Evolutionary conservation across 2,888 invertebrate species (phyloP).

Genomic region (Prosopocoilus inquinatus): DNA sequence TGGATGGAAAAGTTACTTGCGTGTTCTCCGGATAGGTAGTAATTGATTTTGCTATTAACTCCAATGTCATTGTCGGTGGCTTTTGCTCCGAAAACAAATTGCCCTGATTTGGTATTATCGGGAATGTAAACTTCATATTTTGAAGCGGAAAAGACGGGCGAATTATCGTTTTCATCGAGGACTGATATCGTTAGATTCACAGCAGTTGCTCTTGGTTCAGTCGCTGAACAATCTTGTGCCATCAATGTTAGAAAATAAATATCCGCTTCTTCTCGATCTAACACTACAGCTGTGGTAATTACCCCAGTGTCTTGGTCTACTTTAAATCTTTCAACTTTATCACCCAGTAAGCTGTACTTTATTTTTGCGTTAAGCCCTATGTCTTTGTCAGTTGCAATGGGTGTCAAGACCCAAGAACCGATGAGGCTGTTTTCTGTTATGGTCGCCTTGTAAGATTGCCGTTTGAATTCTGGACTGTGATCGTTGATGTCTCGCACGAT

Average conservation of each 20-base stretch:
- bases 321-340: slow-evolving; percentile 75
- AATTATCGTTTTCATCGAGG: slow-evolving; percentile 82
- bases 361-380: slow-evolving; percentile 83
- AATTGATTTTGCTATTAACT: slow-evolving; percentile 76
- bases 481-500: slow-evolving; percentile 94
- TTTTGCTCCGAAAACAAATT: slow-evolving; percentile 89
- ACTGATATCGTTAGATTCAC: slow-evolving; percentile 80
- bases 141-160: slow-evolving; percentile 71
- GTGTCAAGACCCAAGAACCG: slow-evolving; percentile 74
- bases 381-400: slow-evolving; percentile 80
- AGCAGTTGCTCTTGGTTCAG: slow-evolving; percentile 78
- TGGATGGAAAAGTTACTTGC: slow-evolving; percentile 77
- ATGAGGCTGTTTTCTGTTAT: slow-evolving; percentile 81
- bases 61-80: slow-evolving; percentile 83
- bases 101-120: slow-evolving; percentile 73
- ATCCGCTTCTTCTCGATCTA: slow-evolving; percentile 79
- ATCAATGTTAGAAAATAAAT: slow-evolving; percentile 79
- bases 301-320: slow-evolving; percentile 78
- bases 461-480: slow-evolving; percentile 84
- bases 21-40: slow-evolving; percentile 75
- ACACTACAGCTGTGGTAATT: slow-evolving; percentile 67
- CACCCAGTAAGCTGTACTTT: slow-evolving; percentile 80
- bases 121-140: slow-evolving; percentile 80
- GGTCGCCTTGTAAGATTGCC: slow-evolving; percentile 73
- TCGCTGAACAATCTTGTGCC: slow-evolving; percentile 86